These are phyloP conservation scores for Onchidella celtica DNA, from an alignment of 2,888 invertebrate genomes.

Conservation along the genomic window DNA sequence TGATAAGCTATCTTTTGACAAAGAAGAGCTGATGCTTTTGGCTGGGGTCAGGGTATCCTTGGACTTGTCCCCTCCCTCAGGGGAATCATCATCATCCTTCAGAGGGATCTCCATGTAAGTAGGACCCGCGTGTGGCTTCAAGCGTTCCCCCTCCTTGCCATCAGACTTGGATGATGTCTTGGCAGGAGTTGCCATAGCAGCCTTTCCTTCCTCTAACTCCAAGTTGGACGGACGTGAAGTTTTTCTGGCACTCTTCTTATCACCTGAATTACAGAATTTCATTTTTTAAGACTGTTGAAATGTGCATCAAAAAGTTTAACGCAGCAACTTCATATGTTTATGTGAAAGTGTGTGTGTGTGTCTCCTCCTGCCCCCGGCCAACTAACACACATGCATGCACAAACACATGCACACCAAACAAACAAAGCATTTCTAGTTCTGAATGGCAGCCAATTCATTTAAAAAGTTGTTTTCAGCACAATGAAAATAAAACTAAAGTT, in stretches of 20 bases:
- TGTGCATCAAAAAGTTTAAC: background rate
- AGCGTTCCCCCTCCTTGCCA: background rate
- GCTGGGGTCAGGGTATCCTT: slow-evolving; percentile 54
- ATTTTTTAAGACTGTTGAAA: background rate
- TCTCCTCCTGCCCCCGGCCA: too few species aligned
- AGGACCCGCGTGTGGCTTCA: slow-evolving; percentile 11
- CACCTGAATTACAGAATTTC: background rate
- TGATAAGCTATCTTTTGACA: slow-evolving; percentile 63
- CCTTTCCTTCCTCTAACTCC: slow-evolving; percentile 16
- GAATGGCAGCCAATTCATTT: too few species aligned
- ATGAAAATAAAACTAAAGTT: too few species aligned
- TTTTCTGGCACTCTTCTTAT: slow-evolving; percentile 11
- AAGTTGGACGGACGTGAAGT: slow-evolving; percentile 37
- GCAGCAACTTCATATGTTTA: too few species aligned
- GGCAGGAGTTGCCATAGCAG: background rate
- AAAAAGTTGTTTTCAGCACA: too few species aligned
- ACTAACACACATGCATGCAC: too few species aligned
- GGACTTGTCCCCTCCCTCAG: slow-evolving; percentile 26
- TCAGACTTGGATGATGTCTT: background rate
- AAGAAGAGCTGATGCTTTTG: slow-evolving; percentile 56
- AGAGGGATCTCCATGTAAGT: slow-evolving; percentile 62
- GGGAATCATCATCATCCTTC: slow-evolving; percentile 40
- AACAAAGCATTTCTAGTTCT: too few species aligned
- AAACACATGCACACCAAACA: too few species aligned
- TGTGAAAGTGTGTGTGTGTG: too few species aligned